Conservation (phyloP, 2,113 vertebrate genomes). For the Clarias batrachus region DNA sequence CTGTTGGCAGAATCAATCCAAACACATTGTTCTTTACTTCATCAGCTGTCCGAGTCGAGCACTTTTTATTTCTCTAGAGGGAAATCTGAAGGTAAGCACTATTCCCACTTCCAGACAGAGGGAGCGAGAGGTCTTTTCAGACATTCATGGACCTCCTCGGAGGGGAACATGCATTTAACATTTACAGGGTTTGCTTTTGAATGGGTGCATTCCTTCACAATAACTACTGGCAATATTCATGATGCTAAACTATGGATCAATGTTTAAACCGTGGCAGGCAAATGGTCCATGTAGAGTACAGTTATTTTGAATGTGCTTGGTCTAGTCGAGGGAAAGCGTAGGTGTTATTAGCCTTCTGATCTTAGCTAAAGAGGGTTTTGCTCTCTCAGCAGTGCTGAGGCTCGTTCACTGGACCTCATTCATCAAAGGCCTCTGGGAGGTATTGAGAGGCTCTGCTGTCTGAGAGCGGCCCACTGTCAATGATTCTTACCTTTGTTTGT, state of each 20-base stretch:
- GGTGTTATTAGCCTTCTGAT: conserved; percentile 33
- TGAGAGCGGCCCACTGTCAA: conserved; percentile 48
- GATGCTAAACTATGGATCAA: not conserved
- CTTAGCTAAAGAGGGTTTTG: conserved; percentile 46
- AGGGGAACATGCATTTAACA: conserved; percentile 2
- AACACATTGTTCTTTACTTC: conserved; percentile 37
- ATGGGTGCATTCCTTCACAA: conserved; percentile 1
- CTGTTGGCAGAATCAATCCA: conserved; percentile 38
- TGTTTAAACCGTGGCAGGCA: not conserved
- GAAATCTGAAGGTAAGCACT: conserved; percentile 49
- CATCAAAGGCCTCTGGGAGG: conserved; percentile 50
- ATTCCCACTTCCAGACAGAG: conserved; percentile 33
- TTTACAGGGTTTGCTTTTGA: conserved; percentile 18
- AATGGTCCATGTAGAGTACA: conserved; percentile 8
- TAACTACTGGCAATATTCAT: conserved; percentile 4
- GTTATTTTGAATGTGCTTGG: conserved; percentile 27
- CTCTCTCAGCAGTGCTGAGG: conserved; percentile 50
- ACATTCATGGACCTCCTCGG: conserved; percentile 21
- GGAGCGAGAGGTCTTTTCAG: conserved; percentile 18
- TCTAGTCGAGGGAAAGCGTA: conserved; percentile 14
- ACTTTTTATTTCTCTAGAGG: conserved; percentile 31
- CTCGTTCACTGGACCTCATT: conserved; percentile 38
- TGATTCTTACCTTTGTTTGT: conserved; percentile 56
- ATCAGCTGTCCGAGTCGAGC: conserved; percentile 45
- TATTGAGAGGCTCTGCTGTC: conserved; percentile 58